phyloP scores from a whole-genome alignment of 2,888 invertebrate species.

The Choreutis nemorana region DNA sequence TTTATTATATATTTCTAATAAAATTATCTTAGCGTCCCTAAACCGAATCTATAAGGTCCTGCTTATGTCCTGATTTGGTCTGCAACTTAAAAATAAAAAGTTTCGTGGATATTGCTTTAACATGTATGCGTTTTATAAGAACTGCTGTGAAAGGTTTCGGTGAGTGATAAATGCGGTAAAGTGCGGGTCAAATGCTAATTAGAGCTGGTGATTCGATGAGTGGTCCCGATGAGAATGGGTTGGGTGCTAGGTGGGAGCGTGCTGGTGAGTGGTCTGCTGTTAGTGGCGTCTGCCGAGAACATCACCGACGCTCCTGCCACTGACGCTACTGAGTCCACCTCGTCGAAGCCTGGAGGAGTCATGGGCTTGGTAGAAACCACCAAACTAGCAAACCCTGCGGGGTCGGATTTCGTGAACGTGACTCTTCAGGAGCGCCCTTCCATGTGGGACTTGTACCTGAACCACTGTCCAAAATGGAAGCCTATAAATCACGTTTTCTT shows the following conservation, averaged over 20 bases:
- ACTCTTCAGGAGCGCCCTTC: conserved; percentile 49
- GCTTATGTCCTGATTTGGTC: too few species aligned
- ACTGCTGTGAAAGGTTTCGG: too few species aligned
- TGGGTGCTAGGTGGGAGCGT: conserved; percentile 50
- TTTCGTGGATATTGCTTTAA: too few species aligned
- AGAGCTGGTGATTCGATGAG: conserved; percentile 31
- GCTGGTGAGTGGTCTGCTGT: too few species aligned
- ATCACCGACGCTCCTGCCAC: conserved; percentile 41
- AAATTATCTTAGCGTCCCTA: too few species aligned
- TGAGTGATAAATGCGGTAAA: too few species aligned
- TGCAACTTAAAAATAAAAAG: too few species aligned
- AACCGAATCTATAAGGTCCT: too few species aligned
- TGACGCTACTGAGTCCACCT: conserved; percentile 33
- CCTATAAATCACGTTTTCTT: conserved; percentile 82
- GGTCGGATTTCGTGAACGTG: conserved; percentile 46
- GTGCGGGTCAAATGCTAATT: conserved; percentile 2
- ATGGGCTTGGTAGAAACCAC: conserved; percentile 53
- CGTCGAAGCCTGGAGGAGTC: conserved; percentile 25
- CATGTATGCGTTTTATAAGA: too few species aligned
- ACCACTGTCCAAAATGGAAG: conserved; percentile 71
- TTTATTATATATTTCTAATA: too few species aligned
- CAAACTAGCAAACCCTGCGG: conserved; percentile 26
- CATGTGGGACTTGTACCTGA: conserved; percentile 60
- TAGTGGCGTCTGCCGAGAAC: too few species aligned
- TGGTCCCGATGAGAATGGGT: conserved; percentile 25